Base-by-base conservation (phyloP, 2,113 vertebrate species). In the Cyrtonyx montezumae region DNA sequence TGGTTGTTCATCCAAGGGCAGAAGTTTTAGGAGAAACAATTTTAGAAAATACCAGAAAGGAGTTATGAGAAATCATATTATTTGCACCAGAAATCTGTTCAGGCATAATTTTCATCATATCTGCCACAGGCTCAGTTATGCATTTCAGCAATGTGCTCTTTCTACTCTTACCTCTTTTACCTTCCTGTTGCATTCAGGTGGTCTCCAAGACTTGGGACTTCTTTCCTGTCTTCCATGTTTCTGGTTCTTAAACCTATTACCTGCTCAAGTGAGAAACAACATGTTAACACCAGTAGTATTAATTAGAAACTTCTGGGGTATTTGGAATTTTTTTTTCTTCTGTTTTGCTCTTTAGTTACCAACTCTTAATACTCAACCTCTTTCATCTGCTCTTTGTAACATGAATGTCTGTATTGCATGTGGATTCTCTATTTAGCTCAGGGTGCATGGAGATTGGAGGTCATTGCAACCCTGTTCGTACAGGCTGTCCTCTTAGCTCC, bases 391-490 rank as follows among this genome's bases (percentile, higher is more conserved):
- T 8, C 14, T 74, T 42, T n/a, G 2, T 32, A 49, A 16, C 15
- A 30, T 16, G 18, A 17, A 3, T 66, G 30, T 34, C 20, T 85
- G 1, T 49, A 28, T 78, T 62, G 63, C 17, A 30, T 1, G 0
- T 3, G 2, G n/a, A 34, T 11, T 91, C 84, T 55, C 65, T 75
- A 10, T 20, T 78, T 58, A 18, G 22, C 48, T 84, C 37, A 61
- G 42, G 45, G 58, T 0, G 1, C 26, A 2, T 28, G 10, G 46
- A 76, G 43, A 18, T 45, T 4, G 3, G 34, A 81, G 37, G 37
- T 90, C 26, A 30, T 49, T 77, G 59, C n/a, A 48, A 34, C 43
- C 14, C 45, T 65, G 34, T 83, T 53, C 1, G 0, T 58, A 40
- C 20, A 88, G n/a, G 15, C 40, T 51, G n/a, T 32, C 22, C 34